Percentiles rank a stretch among this genome's conserved stretches.
phyloP scores from a whole-genome alignment of 2,888 invertebrate genomes.

The Iphiclides podalirius region DNA sequence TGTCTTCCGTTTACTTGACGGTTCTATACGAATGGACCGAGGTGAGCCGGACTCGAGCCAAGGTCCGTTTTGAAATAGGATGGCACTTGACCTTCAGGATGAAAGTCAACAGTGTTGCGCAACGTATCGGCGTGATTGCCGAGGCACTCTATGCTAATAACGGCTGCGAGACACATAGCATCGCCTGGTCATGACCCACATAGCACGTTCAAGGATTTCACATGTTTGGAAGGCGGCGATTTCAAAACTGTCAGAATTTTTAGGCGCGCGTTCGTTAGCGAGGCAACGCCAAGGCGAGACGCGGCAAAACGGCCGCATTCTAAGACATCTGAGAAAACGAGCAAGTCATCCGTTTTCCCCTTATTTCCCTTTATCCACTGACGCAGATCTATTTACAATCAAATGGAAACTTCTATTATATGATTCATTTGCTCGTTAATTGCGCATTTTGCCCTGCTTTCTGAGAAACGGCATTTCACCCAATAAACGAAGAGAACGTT shows the following conservation, averaged over 20 bases:
- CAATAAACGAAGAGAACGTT: slow-evolving; percentile 8
- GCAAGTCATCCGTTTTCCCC: not conserved
- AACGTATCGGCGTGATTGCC: slow-evolving; percentile 62
- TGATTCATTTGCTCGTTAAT: slow-evolving; percentile 30
- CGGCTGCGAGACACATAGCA: slow-evolving; percentile 68
- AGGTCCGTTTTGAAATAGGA: slow-evolving; percentile 79
- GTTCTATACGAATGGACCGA: slow-evolving; percentile 58
- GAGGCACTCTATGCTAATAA: slow-evolving; percentile 73
- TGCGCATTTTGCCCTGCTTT: slow-evolving; percentile 31
- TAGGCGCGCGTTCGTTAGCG: slow-evolving; percentile 60
- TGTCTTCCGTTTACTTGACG: slow-evolving; percentile 66
- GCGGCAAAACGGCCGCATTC: slow-evolving; percentile 41
- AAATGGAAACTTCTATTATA: slow-evolving; percentile 25
- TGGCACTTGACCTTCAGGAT: slow-evolving; percentile 79
- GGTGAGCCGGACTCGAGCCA: slow-evolving; percentile 72
- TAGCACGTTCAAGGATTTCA: slow-evolving; percentile 76
- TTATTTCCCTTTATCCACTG: slow-evolving; percentile 4
- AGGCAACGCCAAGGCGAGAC: slow-evolving; percentile 42
- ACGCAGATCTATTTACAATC: slow-evolving; percentile 21
- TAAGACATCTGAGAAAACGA: slow-evolving; percentile 14
- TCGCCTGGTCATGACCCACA: slow-evolving; percentile 77
- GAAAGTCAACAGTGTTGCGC: slow-evolving; percentile 78
- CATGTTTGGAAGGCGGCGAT: slow-evolving; percentile 76
- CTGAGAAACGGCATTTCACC: slow-evolving; percentile 5
- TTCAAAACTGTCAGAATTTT: slow-evolving; percentile 68